Percentiles rank a stretch among this genome's conserved stretches.
phyloP scores from a whole-genome alignment of 2,797 vertebrate species.

The Pangasius djambal region DNA sequence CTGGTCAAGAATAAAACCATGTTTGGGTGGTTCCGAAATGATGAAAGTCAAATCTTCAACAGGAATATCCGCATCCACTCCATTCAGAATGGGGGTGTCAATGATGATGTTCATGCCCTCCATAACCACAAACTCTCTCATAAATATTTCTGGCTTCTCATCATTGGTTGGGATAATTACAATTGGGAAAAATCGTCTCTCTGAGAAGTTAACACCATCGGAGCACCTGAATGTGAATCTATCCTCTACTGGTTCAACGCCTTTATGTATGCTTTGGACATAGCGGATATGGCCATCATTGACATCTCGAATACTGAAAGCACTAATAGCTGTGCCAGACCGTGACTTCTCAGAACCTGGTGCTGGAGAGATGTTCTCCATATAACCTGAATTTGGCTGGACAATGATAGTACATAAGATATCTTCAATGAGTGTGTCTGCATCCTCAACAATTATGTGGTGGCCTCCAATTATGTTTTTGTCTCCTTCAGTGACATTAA shows the following conservation, averaged over 20 bases:
- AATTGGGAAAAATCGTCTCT: slow-evolving; percentile 85
- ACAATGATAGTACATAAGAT: slow-evolving; percentile 90
- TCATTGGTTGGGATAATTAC: slow-evolving; percentile 87
- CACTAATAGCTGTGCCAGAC: slow-evolving; percentile 87
- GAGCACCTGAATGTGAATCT: slow-evolving; percentile 89
- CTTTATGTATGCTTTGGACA: slow-evolving; percentile 91
- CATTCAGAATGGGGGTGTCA: slow-evolving; percentile 85
- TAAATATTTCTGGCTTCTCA: slow-evolving; percentile 88
- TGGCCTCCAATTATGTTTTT: slow-evolving; percentile 78
- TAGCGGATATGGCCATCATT: slow-evolving; percentile 84
- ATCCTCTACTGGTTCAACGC: slow-evolving; percentile 90
- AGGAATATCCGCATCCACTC: slow-evolving; percentile 85
- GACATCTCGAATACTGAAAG: slow-evolving; percentile 89
- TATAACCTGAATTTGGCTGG: slow-evolving; percentile 87
- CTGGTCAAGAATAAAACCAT: slow-evolving; percentile 88
- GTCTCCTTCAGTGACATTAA: slow-evolving; percentile 84
- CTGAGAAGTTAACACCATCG: slow-evolving; percentile 91
- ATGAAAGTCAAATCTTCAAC: slow-evolving; percentile 81
- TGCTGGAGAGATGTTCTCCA: slow-evolving; percentile 93
- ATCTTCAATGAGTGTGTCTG: slow-evolving; percentile 85
- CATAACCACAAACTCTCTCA: slow-evolving; percentile 91
- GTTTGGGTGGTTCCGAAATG: slow-evolving; percentile 82
- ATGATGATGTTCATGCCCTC: slow-evolving; percentile 94
- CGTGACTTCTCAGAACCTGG: slow-evolving; percentile 95
- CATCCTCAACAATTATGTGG: slow-evolving; percentile 83